Evolutionary conservation across 2,888 invertebrate genomes (phyloP).

Genomic region (Euplexia lucipara): DNA sequence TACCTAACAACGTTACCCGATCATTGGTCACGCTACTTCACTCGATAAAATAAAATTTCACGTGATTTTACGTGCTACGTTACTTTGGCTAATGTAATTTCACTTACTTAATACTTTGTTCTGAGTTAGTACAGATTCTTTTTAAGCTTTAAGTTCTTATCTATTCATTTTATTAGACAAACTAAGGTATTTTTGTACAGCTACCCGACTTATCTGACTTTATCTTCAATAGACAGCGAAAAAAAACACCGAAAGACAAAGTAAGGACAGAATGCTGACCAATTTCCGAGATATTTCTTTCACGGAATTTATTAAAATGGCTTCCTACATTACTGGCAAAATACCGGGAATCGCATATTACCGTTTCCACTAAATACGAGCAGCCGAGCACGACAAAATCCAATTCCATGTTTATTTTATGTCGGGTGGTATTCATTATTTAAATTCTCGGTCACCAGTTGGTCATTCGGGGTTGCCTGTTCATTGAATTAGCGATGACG

Average conservation of each 20-base stretch:
- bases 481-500: constrained; percentile 62
- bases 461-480: constrained; percentile 47
- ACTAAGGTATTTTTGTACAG: neutral
- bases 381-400: neutral
- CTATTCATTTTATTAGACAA: neutral
- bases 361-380: neutral
- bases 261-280: neutral
- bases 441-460: constrained; percentile 22
- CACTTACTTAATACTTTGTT: constrained; percentile 1
- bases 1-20: constrained; percentile 56
- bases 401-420: constrained; percentile 12
- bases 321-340: neutral
- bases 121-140: neutral
- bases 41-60: constrained; percentile 58
- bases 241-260: neutral
- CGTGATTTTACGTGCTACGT: constrained; percentile 47
- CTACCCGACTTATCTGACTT: neutral
- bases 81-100: constrained; percentile 30
- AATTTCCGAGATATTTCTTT: neutral
- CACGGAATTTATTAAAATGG: constrained; percentile 2
- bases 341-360: neutral
- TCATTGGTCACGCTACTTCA: constrained; percentile 47
- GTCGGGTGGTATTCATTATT: constrained; percentile 2
- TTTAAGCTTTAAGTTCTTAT: neutral
- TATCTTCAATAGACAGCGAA: neutral